A percentile compares a stretch with the other conserved stretches of the same genome.
Conservation (phyloP, 2,797 vertebrate species). For the Hafferia zeledoni region DNA sequence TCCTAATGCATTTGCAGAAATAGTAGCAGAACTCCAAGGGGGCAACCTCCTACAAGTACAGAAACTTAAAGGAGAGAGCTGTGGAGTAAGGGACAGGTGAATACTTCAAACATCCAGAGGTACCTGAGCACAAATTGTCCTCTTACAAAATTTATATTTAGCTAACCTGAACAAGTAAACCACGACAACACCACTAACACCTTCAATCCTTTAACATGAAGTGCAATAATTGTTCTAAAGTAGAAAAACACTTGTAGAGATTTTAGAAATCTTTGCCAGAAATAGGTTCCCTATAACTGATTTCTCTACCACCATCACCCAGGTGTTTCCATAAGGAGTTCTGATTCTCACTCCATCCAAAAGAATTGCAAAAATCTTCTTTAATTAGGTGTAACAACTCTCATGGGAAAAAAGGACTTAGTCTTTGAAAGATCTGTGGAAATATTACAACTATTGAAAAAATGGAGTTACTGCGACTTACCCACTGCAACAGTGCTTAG, state of each 20-base stretch:
- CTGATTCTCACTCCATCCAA: not conserved
- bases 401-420: not conserved
- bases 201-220: not conserved
- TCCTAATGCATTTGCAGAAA: not conserved
- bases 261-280: not conserved
- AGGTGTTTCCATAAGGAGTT: not conserved
- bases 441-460: not conserved
- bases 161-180: not conserved
- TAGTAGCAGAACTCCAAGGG: not conserved
- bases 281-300: not conserved
- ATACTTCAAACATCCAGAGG: not conserved
- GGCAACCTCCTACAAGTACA: not conserved
- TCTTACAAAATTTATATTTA: not conserved
- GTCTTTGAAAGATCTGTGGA: not conserved
- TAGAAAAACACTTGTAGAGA: not conserved
- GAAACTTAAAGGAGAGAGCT: not conserved
- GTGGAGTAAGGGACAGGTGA: not conserved
- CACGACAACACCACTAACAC: not conserved
- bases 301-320: fast-evolving
- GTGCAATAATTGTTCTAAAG: not conserved
- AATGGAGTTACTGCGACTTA: not conserved
- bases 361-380: not conserved
- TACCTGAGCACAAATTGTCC: not conserved
- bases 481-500: not conserved
- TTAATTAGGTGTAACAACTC: not conserved